These are phyloP conservation scores for Drosophila paramelanica DNA, from an alignment of 2,888 invertebrate species.

Conservation along the genomic window DNA sequence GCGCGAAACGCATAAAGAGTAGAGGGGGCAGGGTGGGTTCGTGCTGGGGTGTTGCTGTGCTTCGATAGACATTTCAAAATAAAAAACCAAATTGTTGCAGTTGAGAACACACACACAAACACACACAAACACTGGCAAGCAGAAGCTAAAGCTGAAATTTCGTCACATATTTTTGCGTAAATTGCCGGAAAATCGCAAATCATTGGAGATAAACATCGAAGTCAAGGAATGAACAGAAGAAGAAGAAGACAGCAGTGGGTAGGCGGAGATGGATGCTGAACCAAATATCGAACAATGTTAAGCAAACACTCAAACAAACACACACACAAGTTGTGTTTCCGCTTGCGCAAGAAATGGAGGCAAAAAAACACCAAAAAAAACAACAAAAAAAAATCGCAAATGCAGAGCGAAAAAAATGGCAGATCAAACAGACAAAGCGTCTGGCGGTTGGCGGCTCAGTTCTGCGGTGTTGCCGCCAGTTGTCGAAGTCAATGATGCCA, in stretches of 20 bases:
- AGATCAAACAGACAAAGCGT: constrained; percentile 53
- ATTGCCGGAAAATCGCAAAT: constrained; percentile 83
- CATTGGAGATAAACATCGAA: constrained; percentile 81
- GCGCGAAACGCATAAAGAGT: constrained; percentile 72
- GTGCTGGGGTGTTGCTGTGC: background rate
- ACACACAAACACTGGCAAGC: constrained; percentile 16
- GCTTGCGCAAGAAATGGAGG: constrained; percentile 59
- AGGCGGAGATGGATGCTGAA: constrained; percentile 50
- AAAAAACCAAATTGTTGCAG: constrained; percentile 70
- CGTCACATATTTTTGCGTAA: constrained; percentile 82
- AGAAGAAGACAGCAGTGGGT: constrained; percentile 35
- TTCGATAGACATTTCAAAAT: constrained; percentile 64
- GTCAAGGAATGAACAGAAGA: constrained; percentile 77
- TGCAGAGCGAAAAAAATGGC: constrained; percentile 49
- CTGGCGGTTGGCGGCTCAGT: constrained; percentile 61
- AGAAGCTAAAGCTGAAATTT: constrained; percentile 59
- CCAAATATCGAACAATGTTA: constrained; percentile 80
- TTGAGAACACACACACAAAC: constrained; percentile 44
- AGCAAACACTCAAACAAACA: constrained; percentile 62
- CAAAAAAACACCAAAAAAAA: constrained; percentile 18
- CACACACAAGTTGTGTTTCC: constrained; percentile 64
- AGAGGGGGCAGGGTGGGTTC: background rate
- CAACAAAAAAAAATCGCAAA: constrained; percentile 34
- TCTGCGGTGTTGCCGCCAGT: constrained; percentile 70
- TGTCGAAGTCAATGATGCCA: constrained; percentile 74